Evolutionary conservation across 2,113 vertebrate genomes (phyloP).

Genomic region (Coturnix japonica): DNA sequence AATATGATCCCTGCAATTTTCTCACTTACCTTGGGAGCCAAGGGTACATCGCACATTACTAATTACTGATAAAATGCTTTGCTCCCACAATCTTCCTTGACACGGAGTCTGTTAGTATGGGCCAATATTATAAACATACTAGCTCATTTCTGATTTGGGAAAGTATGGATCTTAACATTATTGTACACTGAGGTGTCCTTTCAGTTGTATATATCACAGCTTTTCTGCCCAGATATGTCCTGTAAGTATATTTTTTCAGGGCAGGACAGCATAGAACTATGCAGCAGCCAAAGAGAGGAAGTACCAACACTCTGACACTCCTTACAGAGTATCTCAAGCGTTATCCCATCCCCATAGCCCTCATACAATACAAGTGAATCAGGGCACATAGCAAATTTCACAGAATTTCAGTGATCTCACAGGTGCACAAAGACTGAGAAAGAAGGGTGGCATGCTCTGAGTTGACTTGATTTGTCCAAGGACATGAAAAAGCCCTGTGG

Average conservation of each 20-base stretch:
- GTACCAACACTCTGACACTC: background rate
- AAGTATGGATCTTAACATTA: background rate
- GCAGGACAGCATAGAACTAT: background rate
- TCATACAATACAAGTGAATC: background rate
- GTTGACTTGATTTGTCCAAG: background rate
- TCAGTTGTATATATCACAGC: background rate
- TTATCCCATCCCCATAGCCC: background rate
- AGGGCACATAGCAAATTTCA: background rate
- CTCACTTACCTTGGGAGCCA: background rate
- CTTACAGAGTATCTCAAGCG: background rate
- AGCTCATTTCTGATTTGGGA: background rate
- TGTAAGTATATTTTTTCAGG: background rate
- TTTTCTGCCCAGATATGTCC: background rate
- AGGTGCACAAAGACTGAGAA: background rate
- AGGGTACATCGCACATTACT: background rate
- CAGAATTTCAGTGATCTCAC: background rate
- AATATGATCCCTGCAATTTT: background rate
- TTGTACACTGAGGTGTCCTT: background rate
- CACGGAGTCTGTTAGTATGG: background rate
- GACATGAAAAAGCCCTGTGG: background rate
- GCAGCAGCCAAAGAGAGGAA: background rate
- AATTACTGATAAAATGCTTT: background rate
- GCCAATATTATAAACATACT: background rate
- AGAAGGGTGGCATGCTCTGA: background rate
- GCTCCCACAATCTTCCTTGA: background rate